These are phyloP conservation scores for Neodontobutis hainanensis DNA, from an alignment of 2,113 vertebrate genomes.

Conservation along the genomic window DNA sequence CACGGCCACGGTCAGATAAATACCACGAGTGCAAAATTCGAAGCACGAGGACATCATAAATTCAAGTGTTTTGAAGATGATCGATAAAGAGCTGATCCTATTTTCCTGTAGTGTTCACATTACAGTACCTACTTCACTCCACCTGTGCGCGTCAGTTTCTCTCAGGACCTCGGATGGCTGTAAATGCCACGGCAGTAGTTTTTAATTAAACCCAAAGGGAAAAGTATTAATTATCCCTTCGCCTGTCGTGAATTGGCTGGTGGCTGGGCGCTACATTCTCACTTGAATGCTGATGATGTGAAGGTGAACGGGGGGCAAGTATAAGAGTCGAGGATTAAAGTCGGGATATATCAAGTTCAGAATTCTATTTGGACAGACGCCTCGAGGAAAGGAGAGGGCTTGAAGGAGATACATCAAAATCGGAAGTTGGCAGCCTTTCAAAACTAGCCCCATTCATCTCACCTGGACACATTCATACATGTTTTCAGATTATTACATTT, in stretches of 20 bases:
- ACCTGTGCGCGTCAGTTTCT: conserved; percentile 49
- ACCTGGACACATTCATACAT: conserved; percentile 36
- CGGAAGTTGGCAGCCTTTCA: conserved; percentile 5
- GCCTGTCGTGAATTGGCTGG: conserved; percentile 60
- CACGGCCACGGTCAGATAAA: conserved; percentile 8
- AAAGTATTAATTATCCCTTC: conserved; percentile 74
- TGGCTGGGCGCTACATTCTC: conserved; percentile 55
- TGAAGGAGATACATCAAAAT: conserved; percentile 40
- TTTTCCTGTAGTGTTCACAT: conserved; percentile 12
- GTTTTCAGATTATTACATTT: neutral
- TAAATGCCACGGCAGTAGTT: conserved; percentile 63
- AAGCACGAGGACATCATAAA: conserved; percentile 15
- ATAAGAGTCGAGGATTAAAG: conserved; percentile 48
- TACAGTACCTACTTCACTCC: conserved; percentile 50
- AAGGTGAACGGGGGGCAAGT: conserved; percentile 44
- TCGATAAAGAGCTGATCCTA: conserved; percentile 36
- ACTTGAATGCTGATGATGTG: conserved; percentile 64
- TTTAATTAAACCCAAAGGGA: conserved; percentile 82
- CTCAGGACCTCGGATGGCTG: conserved; percentile 37
- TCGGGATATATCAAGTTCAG: conserved; percentile 48
- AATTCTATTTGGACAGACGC: conserved; percentile 43
- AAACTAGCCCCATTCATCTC: conserved; percentile 32
- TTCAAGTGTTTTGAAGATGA: conserved; percentile 20
- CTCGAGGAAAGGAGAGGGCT: conserved; percentile 14
- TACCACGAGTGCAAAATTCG: conserved; percentile 10